phyloP scores from a whole-genome alignment of 2,797 vertebrate species.

The Arrhamphus sclerolepis region DNA sequence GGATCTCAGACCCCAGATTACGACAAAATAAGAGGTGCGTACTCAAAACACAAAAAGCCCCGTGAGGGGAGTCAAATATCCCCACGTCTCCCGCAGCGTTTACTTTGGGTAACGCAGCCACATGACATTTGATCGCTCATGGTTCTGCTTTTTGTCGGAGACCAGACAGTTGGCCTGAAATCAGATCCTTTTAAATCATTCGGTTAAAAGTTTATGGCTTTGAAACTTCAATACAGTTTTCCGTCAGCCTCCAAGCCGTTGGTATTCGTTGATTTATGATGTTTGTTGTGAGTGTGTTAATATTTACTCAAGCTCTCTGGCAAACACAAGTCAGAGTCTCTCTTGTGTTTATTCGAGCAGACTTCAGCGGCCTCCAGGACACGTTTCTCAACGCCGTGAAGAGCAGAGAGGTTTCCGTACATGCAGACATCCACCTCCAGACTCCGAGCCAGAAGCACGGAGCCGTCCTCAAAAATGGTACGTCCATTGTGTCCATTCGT shows the following conservation, averaged over 20 bases:
- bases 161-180: too few species aligned
- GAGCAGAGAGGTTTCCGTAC: conserved; percentile 77
- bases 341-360: conserved; percentile 59
- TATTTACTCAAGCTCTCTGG: conserved; percentile 25
- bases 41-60: too few species aligned
- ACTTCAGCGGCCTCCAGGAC: conserved; percentile 81
- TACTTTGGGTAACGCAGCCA: too few species aligned
- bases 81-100: too few species aligned
- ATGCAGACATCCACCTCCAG: conserved; percentile 80
- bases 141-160: too few species aligned
- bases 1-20: conserved; percentile 92
- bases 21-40: conserved; percentile 87
- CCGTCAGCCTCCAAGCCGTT: neutral
- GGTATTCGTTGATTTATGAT: neutral
- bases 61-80: too few species aligned
- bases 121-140: too few species aligned
- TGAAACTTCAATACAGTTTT: too few species aligned
- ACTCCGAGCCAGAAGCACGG: conserved; percentile 59
- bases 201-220: too few species aligned
- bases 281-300: conserved; percentile 11
- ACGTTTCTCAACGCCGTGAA: conserved; percentile 84
- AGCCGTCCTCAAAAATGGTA: conserved; percentile 63
- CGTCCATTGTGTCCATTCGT: neutral
- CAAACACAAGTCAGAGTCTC: conserved; percentile 10
- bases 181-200: too few species aligned